Evolutionary conservation across 2,888 invertebrate species (phyloP).

Genomic region (Harpagoxenus sublaevis): DNA sequence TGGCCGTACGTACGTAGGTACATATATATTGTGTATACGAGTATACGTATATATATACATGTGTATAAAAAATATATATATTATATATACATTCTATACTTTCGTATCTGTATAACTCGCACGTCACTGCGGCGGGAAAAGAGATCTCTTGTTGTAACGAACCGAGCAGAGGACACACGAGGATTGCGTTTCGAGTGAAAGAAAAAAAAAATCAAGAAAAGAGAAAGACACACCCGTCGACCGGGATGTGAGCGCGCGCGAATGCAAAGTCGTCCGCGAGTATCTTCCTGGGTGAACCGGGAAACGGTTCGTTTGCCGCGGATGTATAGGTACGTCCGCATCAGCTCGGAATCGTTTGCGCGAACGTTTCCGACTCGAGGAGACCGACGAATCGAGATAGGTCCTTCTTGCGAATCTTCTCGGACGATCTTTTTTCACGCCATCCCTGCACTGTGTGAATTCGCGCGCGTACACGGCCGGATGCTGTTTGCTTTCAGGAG

Average conservation of each 20-base stretch:
- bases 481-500: slow-evolving; percentile 86
- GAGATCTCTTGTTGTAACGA: slow-evolving; percentile 54
- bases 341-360: slow-evolving; percentile 16
- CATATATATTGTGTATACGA: slow-evolving; percentile 73
- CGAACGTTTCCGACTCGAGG: not conserved
- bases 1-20: slow-evolving; percentile 77
- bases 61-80: slow-evolving; percentile 59
- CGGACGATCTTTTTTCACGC: slow-evolving; percentile 45
- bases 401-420: slow-evolving; percentile 31
- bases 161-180: slow-evolving; percentile 59
- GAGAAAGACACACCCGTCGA: slow-evolving; percentile 36
- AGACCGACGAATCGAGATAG: not conserved
- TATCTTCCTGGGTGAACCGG: not conserved
- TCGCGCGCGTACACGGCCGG: slow-evolving; percentile 82
- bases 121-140: slow-evolving; percentile 57
- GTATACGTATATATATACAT: slow-evolving; percentile 70
- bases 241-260: slow-evolving; percentile 54
- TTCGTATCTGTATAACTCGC: slow-evolving; percentile 74
- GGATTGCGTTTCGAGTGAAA: slow-evolving; percentile 58
- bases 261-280: slow-evolving; percentile 48
- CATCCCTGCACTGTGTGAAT: slow-evolving; percentile 54
- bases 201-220: not conserved
- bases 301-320: slow-evolving; percentile 7
- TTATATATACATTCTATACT: slow-evolving; percentile 71
- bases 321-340: slow-evolving; percentile 2